Base-by-base conservation (phyloP, 2,113 vertebrate genomes). In the Melierax canorus region DNA sequence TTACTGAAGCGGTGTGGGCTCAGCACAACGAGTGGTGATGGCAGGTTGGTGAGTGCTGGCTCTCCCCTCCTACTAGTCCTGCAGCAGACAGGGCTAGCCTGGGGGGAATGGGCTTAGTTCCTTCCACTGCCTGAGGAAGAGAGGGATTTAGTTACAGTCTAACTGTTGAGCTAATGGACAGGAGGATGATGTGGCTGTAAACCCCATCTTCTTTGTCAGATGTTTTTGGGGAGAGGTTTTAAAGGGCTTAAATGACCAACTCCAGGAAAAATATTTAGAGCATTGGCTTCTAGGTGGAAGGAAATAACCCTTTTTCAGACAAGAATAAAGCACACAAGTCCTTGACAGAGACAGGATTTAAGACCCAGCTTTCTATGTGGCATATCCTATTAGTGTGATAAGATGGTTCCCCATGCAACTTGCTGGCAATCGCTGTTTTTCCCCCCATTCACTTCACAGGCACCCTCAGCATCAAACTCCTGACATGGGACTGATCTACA, bases 301-400 rank as follows among this genome's bases (percentile, higher is more conserved):
- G 46, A 88, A 86, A 67, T 38, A 86, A 86, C 16, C 27, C 15
- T 13, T 53, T 91, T 96, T 66, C 82, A 84, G 76, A 71, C 45
- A 73, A 83, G 73, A 93, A 69, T 38, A 58, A 88, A 66, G 6
- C 41, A 76, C 36, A 48, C 32, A 62, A 67, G 38, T 63, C 32
- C 51, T 63, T 89, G 7, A 63, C 63, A 89, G 76, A 80, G 63
- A 30, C 3, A 53, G 30, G 26, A 91, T 71, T 86, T 84, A 83
- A 92, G 60, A 63, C 5, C 4, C 41, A 63, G 11, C 2, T 84
- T 89, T 92, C 38, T 55, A 11, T 55, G 50, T 63, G 50, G 4
- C 67, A 41, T 86, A 69, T 62, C 26, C 24, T 66, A 26, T 41
- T 73, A 41, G 22, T 62, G 41, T 77, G 59, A 58, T 83, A 77